Percentiles rank a stretch among this genome's conserved stretches.
Evolutionary conservation across 2,113 vertebrate species (phyloP).

Genomic region (Petaurus breviceps): DNA sequence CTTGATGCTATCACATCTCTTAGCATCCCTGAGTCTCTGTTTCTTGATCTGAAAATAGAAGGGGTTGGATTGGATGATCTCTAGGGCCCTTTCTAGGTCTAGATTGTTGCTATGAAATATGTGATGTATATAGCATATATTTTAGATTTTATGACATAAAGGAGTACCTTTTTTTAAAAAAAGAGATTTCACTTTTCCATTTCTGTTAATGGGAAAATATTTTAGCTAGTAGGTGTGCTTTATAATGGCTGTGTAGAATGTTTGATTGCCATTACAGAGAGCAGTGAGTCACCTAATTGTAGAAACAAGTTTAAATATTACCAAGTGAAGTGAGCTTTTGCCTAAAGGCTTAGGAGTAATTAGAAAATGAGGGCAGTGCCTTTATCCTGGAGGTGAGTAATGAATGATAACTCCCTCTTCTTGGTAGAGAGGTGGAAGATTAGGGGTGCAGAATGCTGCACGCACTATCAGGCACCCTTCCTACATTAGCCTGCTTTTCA

Average conservation of each 20-base stretch:
- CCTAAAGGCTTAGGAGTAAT: background rate
- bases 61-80: background rate
- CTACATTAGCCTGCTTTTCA: no score
- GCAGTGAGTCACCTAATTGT: background rate
- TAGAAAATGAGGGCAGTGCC: background rate
- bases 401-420: background rate
- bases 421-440: background rate
- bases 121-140: background rate
- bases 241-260: conserved; percentile 17
- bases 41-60: background rate
- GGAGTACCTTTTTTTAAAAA: conserved; percentile 12
- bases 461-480: background rate
- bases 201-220: conserved; percentile 6
- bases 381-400: background rate
- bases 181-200: background rate
- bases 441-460: background rate
- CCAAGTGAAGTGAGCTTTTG: background rate
- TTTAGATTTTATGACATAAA: background rate
- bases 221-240: background rate
- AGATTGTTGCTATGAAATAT: background rate
- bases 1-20: background rate
- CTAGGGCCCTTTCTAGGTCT: background rate
- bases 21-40: background rate
- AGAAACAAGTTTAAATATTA: conserved; percentile 12
- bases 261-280: conserved; percentile 14